Percentiles rank a stretch among this genome's conserved stretches.
These are phyloP conservation scores for Barypeithes pellucidus DNA, from an alignment of 2,888 invertebrate species.

Conservation along the genomic window DNA sequence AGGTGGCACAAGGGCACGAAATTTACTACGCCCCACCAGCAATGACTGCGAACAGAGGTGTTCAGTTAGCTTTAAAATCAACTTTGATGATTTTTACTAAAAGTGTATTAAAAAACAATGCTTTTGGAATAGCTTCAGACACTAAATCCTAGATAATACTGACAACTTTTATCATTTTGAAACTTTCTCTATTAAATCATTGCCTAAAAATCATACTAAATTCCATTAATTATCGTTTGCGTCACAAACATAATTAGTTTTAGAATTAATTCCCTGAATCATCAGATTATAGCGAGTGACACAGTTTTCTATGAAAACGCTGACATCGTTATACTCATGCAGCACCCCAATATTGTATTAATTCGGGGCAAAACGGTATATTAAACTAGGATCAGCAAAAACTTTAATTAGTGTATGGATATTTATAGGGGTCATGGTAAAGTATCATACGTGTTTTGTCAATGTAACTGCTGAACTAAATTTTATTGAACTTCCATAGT, in stretches of 20 bases:
- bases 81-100: too few species aligned
- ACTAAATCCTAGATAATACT: too few species aligned
- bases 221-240: conserved; percentile 24
- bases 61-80: too few species aligned
- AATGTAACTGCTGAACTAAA: too few species aligned
- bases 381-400: conserved; percentile 13
- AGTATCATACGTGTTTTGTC: too few species aligned
- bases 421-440: neutral
- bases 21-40: too few species aligned
- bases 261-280: conserved; percentile 32
- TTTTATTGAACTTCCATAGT: too few species aligned
- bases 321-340: conserved; percentile 9
- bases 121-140: too few species aligned
- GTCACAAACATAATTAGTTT: conserved; percentile 31
- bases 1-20: too few species aligned
- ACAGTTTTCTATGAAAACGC: conserved; percentile 20
- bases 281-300: conserved; percentile 5
- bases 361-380: neutral
- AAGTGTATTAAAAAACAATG: too few species aligned
- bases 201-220: neutral
- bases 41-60: too few species aligned
- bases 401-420: neutral
- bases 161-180: too few species aligned
- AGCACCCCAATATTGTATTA: conserved; percentile 16
- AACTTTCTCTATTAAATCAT: neutral